Base-by-base conservation (phyloP, 2,888 invertebrate species). In the Ennomos erosarius region DNA sequence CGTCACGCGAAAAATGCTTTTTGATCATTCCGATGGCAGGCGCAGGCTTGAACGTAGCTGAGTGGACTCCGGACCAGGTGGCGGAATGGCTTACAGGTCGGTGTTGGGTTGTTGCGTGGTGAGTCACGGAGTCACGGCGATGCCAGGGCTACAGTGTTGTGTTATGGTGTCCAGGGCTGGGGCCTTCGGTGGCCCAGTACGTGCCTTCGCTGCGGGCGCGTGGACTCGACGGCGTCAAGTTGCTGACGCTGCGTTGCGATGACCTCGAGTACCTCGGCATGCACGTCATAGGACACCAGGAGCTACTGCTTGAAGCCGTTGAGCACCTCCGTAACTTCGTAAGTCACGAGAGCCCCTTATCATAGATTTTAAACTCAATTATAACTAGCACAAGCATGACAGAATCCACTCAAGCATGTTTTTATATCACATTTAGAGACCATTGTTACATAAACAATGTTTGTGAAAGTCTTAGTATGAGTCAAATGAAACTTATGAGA, bases 11-110 rank as follows among this genome's bases (percentile, higher is more conserved):
- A 82, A 76, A 75, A 85, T 87, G 85, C 75, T 59, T 70, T 65
- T 68, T 62, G 61, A 50, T 62, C 45, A 59, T 75, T 64, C 59
- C 66, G 58, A 90, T 88, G 88, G 84, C 84, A 71, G 85, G 81
- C 58, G 84, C 84, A 71, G 85, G 81, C 58, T 71, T 89, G 60
- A 90, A 90, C 87, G 96, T 98, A 75, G 96, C 95, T 74, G 97
- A 97, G 89, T 98, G 98, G 98, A 95, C 96, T 73, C 96, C 96
- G 57, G 97, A 97, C 79, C 97, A 97, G 94, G 97, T 98, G 73
- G 96, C 96, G 69, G 97, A 97, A 82, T 98, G 98, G 98, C 87
- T 98, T 70, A 95, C 96, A 95, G 98, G 98, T 97, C 62, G 76
- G 76, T 39, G 38, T 42, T 40, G 67, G 68, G 55, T 64, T 59